phyloP scores from a whole-genome alignment of 2,113 vertebrate genomes.

The Phrynocephalus versicolor region DNA sequence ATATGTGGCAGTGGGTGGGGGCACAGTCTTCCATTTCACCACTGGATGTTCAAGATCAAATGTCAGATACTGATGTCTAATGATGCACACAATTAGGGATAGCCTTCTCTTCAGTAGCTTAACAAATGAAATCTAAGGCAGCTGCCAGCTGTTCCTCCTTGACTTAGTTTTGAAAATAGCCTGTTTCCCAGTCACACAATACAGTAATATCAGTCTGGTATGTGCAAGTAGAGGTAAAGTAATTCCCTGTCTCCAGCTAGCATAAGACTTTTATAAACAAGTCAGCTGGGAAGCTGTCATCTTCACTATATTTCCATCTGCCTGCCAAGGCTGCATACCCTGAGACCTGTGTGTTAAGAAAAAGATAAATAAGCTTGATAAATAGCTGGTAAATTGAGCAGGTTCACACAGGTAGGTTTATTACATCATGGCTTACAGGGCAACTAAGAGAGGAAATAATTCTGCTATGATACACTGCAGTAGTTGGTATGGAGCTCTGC shows the following conservation, averaged over 20 bases:
- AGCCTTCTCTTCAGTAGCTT: too few relatives aligned
- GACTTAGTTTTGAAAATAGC: not conserved
- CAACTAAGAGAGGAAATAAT: constrained; percentile 61
- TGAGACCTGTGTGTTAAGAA: not conserved
- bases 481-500: constrained; percentile 46
- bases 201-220: not conserved
- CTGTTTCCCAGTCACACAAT: not conserved
- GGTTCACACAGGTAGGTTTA: constrained; percentile 41
- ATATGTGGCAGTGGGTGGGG: too few relatives aligned
- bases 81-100: too few relatives aligned
- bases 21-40: too few relatives aligned
- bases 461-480: constrained; percentile 23
- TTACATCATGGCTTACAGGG: constrained; percentile 56
- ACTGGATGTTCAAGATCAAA: too few relatives aligned
- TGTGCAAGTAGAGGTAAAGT: not conserved
- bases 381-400: constrained; percentile 42
- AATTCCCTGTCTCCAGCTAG: not conserved
- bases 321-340: constrained; percentile 19
- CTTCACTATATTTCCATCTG: constrained; percentile 32
- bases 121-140: too few relatives aligned
- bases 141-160: not conserved
- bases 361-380: constrained; percentile 37
- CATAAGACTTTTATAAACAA: not conserved
- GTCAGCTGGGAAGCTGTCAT: constrained; percentile 22
- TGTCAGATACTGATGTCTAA: not conserved